phyloP scores from a whole-genome alignment of 2,113 vertebrate genomes.

The Cromileptes altivelis region DNA sequence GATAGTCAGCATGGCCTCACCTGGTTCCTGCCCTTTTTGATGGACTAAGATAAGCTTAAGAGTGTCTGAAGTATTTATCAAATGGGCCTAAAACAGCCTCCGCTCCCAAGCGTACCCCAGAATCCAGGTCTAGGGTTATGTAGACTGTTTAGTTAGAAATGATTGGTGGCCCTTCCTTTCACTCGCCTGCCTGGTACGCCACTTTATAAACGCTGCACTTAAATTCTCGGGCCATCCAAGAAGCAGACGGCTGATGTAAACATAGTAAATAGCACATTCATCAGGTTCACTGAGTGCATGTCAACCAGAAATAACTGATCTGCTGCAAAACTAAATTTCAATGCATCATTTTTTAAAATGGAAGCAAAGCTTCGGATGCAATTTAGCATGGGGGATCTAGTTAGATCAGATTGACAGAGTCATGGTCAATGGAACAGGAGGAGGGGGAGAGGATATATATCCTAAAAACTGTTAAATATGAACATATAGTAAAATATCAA shows the following conservation, averaged over 20 bases:
- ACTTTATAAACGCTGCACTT: conserved; percentile 83
- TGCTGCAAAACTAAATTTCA: conserved; percentile 46
- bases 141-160: conserved; percentile 83
- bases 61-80: conserved; percentile 67
- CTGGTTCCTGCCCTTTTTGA: conserved; percentile 54
- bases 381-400: neutral
- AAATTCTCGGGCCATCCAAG: conserved; percentile 75
- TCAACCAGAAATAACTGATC: conserved; percentile 61
- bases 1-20: conserved; percentile 54
- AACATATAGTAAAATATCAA: neutral
- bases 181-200: conserved; percentile 67
- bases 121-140: conserved; percentile 73
- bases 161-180: conserved; percentile 83
- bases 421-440: neutral
- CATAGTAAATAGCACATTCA: conserved; percentile 82
- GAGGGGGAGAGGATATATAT: neutral
- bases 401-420: neutral
- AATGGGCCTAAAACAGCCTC: conserved; percentile 55
- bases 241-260: conserved; percentile 78
- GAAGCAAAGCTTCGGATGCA: neutral
- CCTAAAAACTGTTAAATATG: neutral
- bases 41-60: conserved; percentile 49
- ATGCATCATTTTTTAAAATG: conserved; percentile 10
- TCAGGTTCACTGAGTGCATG: conserved; percentile 74
- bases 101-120: conserved; percentile 50